These are phyloP conservation scores for Bergia sp. DNA, from an alignment of 92 coral and sea anemone species.

Conservation along the genomic window DNA sequence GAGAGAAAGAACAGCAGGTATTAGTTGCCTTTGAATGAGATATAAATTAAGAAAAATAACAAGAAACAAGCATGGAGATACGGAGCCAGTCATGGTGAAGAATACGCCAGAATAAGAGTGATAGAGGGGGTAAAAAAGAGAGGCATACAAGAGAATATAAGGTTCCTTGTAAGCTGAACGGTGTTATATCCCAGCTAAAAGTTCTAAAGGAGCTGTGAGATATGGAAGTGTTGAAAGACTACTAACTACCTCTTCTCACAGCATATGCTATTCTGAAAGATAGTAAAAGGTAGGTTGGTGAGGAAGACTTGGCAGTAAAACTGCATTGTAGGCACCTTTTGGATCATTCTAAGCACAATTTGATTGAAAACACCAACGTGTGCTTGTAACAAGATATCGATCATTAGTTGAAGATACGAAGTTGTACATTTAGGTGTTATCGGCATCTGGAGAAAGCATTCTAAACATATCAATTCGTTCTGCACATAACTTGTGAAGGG, in stretches of 20 bases:
- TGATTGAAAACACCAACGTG: neutral
- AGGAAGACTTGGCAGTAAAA: neutral
- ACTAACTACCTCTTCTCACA: neutral
- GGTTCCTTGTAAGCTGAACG: too few relatives aligned
- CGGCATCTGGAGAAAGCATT: neutral
- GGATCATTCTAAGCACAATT: neutral
- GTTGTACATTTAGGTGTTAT: neutral
- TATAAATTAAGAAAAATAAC: too few relatives aligned
- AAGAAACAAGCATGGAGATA: too few relatives aligned
- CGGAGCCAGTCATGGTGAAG: too few relatives aligned
- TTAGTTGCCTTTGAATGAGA: neutral
- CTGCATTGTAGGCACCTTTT: neutral
- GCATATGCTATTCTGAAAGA: neutral
- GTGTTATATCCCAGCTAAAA: neutral
- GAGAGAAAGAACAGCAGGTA: conserved; percentile 23
- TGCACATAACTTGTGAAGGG: neutral
- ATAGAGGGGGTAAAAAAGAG: too few relatives aligned
- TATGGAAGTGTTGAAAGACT: neutral
- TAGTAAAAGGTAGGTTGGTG: neutral
- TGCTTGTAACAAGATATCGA: neutral
- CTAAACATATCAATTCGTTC: neutral
- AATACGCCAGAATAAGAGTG: too few relatives aligned
- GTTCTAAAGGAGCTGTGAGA: neutral
- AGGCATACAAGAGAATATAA: too few relatives aligned
- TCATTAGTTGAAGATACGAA: too few relatives aligned